Conservation (phyloP, 2,113 vertebrate genomes). For the Electrona antarctica region DNA sequence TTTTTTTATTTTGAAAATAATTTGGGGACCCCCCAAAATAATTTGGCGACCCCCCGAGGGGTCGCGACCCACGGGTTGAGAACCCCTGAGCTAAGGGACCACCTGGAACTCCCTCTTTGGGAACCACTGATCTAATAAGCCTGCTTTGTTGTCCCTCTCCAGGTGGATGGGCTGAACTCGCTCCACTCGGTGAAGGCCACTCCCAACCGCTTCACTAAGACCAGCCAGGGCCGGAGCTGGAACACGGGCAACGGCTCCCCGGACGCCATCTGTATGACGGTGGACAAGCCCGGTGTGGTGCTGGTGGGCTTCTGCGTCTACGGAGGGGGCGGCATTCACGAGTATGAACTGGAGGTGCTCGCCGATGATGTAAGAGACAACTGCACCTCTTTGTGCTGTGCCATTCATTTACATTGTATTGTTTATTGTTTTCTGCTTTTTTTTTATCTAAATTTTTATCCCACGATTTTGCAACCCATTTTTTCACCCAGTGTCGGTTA, state of each 20-base stretch:
- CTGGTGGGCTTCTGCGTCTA: slow-evolving; percentile 98
- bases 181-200: slow-evolving; percentile 96
- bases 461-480: too few species aligned
- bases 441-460: too few species aligned
- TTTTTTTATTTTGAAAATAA: too few species aligned
- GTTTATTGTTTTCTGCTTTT: not conserved
- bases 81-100: too few species aligned
- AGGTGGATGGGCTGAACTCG: slow-evolving; percentile 95
- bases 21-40: too few species aligned
- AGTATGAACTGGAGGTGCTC: slow-evolving; percentile 95
- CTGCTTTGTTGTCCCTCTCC: slow-evolving; percentile 14
- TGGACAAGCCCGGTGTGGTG: slow-evolving; percentile 94
- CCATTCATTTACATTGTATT: not conserved
- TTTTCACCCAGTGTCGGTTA: too few species aligned
- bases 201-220: slow-evolving; percentile 96
- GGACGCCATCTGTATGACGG: slow-evolving; percentile 96
- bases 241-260: slow-evolving; percentile 98
- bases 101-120: too few species aligned
- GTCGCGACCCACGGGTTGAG: too few species aligned
- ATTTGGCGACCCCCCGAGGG: too few species aligned
- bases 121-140: not conserved
- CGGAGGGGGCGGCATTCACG: slow-evolving; percentile 97
- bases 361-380: slow-evolving; percentile 91
- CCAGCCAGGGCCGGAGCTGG: slow-evolving; percentile 98
- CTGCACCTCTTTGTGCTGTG: not conserved